Percentiles rank a stretch among this genome's conserved stretches.
Evolutionary conservation across 2,888 invertebrate species (phyloP).

Genomic region (Choristoneura rosaceana): DNA sequence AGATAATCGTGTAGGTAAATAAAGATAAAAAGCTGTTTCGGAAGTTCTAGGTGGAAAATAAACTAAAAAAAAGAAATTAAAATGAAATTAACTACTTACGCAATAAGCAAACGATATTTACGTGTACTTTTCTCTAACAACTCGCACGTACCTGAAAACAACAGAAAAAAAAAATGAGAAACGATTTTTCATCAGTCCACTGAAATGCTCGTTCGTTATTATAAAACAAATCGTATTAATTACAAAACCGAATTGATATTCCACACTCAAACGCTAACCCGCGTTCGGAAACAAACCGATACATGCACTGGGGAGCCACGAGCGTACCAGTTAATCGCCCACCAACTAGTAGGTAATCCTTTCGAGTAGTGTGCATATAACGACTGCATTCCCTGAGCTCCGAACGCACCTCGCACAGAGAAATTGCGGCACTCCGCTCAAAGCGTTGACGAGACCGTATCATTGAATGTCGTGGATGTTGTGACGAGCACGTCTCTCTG

Average conservation of each 20-base stretch:
- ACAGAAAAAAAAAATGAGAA: constrained; percentile 44
- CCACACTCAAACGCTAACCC: constrained; percentile 63
- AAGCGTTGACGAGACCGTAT: constrained; percentile 75
- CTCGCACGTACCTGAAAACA: constrained; percentile 79
- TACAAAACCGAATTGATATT: constrained; percentile 58
- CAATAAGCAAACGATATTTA: constrained; percentile 70
- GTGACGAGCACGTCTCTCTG: constrained; percentile 43
- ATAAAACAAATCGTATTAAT: constrained; percentile 56
- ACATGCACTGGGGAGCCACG: constrained; percentile 68
- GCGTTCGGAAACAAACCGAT: constrained; percentile 71
- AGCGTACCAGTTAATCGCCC: constrained; percentile 75
- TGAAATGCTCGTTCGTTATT: constrained; percentile 8
- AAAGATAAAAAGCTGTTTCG: neutral
- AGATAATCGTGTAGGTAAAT: neutral
- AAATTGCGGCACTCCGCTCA: constrained; percentile 76
- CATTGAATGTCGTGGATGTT: constrained; percentile 67
- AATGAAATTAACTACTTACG: constrained; percentile 77
- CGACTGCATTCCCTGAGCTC: constrained; percentile 68
- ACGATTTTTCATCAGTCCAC: neutral
- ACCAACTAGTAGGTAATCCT: constrained; percentile 79
- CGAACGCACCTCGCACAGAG: constrained; percentile 59
- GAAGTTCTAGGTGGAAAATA: constrained; percentile 5
- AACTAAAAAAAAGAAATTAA: constrained; percentile 54
- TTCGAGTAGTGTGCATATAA: constrained; percentile 80
- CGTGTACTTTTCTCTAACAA: constrained; percentile 72